Evolutionary conservation across 30 jellyfish, hydroid and myxozoan genomes (phyloP).

Genomic region (Cassiopea xamachana): DNA sequence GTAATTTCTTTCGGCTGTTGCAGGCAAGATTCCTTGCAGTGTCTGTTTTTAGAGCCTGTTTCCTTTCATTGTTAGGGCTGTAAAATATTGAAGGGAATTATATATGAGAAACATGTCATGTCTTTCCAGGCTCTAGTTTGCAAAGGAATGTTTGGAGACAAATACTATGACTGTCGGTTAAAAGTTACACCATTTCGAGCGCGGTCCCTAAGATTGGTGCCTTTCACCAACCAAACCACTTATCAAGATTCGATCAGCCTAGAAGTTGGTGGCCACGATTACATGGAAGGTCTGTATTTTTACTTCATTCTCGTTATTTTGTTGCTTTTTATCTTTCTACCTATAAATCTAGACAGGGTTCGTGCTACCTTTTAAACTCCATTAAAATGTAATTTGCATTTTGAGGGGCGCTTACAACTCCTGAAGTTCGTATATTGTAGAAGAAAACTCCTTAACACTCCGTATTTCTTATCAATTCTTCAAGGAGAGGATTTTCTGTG

Average conservation of each 20-base stretch:
- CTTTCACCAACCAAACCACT: not conserved
- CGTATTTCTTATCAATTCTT: too few species aligned
- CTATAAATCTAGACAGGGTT: too few species aligned
- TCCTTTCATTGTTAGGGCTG: not conserved
- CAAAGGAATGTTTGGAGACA: conserved; percentile 34
- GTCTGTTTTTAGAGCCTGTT: not conserved
- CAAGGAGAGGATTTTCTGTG: too few species aligned
- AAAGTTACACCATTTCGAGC: conserved; percentile 45
- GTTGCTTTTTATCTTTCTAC: too few species aligned
- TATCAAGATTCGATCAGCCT: not conserved
- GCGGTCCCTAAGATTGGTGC: conserved; percentile 20
- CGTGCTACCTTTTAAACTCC: too few species aligned
- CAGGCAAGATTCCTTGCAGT: too few species aligned
- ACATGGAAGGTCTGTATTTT: conserved; percentile 46
- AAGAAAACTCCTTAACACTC: too few species aligned
- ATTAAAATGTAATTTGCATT: too few species aligned
- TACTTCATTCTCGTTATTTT: not conserved
- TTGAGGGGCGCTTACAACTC: too few species aligned
- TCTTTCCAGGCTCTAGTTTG: conserved; percentile 26
- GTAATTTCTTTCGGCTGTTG: too few species aligned
- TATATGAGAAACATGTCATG: not conserved
- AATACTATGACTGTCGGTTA: conserved; percentile 50
- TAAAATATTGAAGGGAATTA: not conserved
- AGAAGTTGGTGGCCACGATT: conserved; percentile 61
- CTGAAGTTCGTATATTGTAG: too few species aligned